Conservation (phyloP, 2,797 vertebrate genomes). For the Macropus fuliginosus region DNA sequence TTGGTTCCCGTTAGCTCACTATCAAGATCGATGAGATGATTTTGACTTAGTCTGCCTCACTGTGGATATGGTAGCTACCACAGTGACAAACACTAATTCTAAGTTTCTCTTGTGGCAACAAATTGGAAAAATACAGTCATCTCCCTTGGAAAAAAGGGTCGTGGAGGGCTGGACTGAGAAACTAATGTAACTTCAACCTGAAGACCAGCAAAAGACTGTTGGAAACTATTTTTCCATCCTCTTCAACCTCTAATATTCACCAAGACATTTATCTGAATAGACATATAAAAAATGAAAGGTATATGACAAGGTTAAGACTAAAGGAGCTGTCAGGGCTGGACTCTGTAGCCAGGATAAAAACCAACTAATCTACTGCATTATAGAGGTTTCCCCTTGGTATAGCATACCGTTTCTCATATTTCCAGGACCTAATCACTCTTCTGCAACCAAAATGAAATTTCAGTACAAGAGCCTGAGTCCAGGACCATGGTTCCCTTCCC, state of each 20-base stretch:
- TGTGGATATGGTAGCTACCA: not conserved
- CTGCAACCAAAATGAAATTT: not conserved
- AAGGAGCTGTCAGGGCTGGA: not conserved
- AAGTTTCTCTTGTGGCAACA: not conserved
- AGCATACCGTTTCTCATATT: not conserved
- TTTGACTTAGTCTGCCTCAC: not conserved
- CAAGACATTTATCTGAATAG: not conserved
- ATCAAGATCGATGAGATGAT: not conserved
- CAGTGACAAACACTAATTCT: not conserved
- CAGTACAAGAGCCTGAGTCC: rapidly evolving
- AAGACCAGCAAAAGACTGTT: not conserved
- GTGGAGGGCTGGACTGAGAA: not conserved
- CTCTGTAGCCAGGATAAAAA: not conserved
- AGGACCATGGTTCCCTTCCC: rapidly evolving
- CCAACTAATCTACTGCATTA: not conserved
- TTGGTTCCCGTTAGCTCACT: not conserved
- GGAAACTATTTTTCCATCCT: not conserved
- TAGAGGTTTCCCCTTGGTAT: not conserved
- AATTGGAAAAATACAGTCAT: not conserved
- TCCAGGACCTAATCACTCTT: not conserved
- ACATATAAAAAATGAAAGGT: not conserved
- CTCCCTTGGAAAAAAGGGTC: not conserved
- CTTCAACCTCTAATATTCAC: not conserved
- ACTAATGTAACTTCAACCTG: not conserved
- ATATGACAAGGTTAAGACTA: not conserved